Base-by-base conservation (phyloP, 2,888 invertebrate genomes). In the Sphaeridia pumilis region DNA sequence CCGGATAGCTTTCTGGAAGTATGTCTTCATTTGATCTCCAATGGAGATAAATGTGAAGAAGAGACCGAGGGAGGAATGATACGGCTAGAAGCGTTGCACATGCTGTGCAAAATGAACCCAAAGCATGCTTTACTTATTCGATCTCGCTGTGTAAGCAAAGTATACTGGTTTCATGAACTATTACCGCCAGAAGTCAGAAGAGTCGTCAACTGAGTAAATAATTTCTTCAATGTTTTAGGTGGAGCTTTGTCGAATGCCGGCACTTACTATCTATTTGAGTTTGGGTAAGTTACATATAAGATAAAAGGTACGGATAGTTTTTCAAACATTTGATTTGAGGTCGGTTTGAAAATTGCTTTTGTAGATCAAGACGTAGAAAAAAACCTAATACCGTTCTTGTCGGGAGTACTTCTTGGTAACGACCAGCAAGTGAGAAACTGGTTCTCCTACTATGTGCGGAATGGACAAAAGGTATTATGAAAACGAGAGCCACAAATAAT, bases 361-460 rank as follows among this genome's bases (percentile, higher is more conserved):
- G 59, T 57, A 46, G 58, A 57, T 42, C 53, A 53, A 14, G 59
- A 65, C 35, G 54, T 58, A n/a, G 59, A 58, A 41, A 59, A 57
- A 55, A 79, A 80, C 66, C 72, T 78, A 72, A 84, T 89, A 24
- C 81, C 87, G 2, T 90, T 89, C 71, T 79, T 93, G 56, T 89
- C 90, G 38, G 90, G 94, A 4, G 74, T 94, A 47, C 72, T 92
- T 55, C 75, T 95, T 42, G 92, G 94, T 17, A 88, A 85, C 67
- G 93, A 94, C 71, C 86, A 87, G 68, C 81, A 83, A 60, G 83
- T 88, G 2, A 77, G 93, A 66, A 84, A 83, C 50, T 95, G 94
- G 94, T 90, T 94, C 70, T 88, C 90, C 1, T 78, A 86, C 67
- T 94, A 89, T 68, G 80, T 94, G 44, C 79, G 92, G 53, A 86